These are phyloP conservation scores for Syritta pipiens DNA, from an alignment of 2,888 invertebrate species.

Conservation along the genomic window DNA sequence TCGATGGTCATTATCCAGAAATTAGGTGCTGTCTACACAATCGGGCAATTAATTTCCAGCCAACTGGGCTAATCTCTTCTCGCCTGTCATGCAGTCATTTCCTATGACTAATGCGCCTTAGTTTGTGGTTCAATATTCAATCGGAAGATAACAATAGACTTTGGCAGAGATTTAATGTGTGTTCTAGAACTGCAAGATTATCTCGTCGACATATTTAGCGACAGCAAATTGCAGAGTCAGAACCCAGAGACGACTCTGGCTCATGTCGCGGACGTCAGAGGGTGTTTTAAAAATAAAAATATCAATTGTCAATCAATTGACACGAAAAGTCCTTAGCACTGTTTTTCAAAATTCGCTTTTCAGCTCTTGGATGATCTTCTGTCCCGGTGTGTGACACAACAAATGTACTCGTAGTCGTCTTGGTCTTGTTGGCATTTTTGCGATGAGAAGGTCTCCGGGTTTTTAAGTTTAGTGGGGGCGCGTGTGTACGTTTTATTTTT, in stretches of 20 bases:
- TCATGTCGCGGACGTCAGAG: slow-evolving; percentile 29
- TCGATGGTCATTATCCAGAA: background rate
- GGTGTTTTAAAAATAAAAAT: slow-evolving; percentile 42
- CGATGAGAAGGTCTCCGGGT: slow-evolving; percentile 9
- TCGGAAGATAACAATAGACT: slow-evolving; percentile 29
- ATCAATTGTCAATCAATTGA: slow-evolving; percentile 64
- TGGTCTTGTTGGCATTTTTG: background rate
- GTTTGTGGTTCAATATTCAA: background rate
- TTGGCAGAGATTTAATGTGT: slow-evolving; percentile 24
- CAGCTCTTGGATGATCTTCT: background rate
- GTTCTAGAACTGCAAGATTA: slow-evolving; percentile 2
- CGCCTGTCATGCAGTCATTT: slow-evolving; percentile 36
- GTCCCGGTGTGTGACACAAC: background rate
- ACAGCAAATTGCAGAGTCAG: slow-evolving; percentile 16
- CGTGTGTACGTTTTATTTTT: slow-evolving; percentile 24
- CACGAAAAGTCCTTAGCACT: slow-evolving; percentile 47
- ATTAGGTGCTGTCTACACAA: background rate
- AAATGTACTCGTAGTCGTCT: background rate
- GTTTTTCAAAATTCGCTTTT: background rate
- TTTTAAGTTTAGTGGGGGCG: background rate
- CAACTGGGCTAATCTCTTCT: slow-evolving; percentile 29
- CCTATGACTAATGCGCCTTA: slow-evolving; percentile 32
- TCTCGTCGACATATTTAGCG: slow-evolving; percentile 22
- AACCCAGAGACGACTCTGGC: background rate
- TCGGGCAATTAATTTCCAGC: slow-evolving; percentile 1